Evolutionary conservation across 2,888 invertebrate genomes (phyloP).

Genomic region (Drosophila fungiperda): DNA sequence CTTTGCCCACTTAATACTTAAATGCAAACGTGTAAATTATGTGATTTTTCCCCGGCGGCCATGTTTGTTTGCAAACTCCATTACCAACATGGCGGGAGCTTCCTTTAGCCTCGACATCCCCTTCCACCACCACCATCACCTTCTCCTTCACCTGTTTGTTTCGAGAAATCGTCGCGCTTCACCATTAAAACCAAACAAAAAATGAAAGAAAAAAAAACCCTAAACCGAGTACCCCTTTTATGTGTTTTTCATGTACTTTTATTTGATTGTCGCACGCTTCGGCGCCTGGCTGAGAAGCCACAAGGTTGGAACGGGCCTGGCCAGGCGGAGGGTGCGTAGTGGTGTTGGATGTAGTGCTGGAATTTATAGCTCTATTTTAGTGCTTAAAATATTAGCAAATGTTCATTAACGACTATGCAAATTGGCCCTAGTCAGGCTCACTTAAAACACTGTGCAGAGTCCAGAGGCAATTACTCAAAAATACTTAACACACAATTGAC

Average conservation of each 20-base stretch:
- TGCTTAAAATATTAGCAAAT: slow-evolving; percentile 80
- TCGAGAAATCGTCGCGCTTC: slow-evolving; percentile 74
- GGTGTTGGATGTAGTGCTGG: slow-evolving; percentile 3
- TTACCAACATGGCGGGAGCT: slow-evolving; percentile 78
- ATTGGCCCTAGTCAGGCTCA: slow-evolving; percentile 67
- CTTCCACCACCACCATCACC: not conserved
- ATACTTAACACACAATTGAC: slow-evolving; percentile 72
- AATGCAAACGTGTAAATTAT: slow-evolving; percentile 80
- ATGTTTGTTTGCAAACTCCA: slow-evolving; percentile 80
- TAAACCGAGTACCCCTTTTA: slow-evolving; percentile 68
- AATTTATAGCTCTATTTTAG: slow-evolving; percentile 73
- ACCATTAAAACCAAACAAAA: slow-evolving; percentile 62
- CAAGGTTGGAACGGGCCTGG: not conserved
- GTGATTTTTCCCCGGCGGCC: slow-evolving; percentile 81
- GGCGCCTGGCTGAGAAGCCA: slow-evolving; percentile 42
- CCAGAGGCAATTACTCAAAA: slow-evolving; percentile 65
- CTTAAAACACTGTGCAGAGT: slow-evolving; percentile 22
- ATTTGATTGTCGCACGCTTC: slow-evolving; percentile 80
- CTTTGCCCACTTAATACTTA: slow-evolving; percentile 77
- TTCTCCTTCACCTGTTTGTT: slow-evolving; percentile 69
- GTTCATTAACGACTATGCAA: slow-evolving; percentile 79
- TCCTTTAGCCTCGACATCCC: slow-evolving; percentile 37
- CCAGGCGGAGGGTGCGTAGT: not conserved
- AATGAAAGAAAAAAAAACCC: slow-evolving; percentile 28
- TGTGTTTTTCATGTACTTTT: slow-evolving; percentile 80